phyloP scores from a whole-genome alignment of 2,888 invertebrate species.

The Drosophila lutescens region DNA sequence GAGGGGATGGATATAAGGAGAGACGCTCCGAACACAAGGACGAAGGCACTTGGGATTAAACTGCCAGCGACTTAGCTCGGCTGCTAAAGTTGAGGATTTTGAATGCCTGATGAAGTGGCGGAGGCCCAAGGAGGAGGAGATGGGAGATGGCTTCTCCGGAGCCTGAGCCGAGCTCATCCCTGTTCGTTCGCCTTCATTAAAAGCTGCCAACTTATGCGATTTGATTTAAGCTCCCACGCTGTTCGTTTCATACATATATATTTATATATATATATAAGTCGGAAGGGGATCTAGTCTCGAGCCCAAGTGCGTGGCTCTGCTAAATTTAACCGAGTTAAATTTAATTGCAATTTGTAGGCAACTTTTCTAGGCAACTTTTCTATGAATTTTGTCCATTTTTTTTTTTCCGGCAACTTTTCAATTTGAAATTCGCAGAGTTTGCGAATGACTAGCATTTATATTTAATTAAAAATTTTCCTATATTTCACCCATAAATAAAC shows the following conservation, averaged over 20 bases:
- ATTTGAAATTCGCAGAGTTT: background rate
- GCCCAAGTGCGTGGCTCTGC: constrained; percentile 12
- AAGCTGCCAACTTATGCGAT: constrained; percentile 73
- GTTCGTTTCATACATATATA: constrained; percentile 4
- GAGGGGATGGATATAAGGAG: background rate
- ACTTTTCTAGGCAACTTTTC: background rate
- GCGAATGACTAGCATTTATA: background rate
- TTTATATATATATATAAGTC: constrained; percentile 1
- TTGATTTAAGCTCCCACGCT: constrained; percentile 60
- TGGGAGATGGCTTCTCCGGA: background rate
- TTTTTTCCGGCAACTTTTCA: no score
- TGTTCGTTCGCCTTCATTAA: constrained; percentile 55
- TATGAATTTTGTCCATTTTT: background rate
- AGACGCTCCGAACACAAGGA: constrained; percentile 5
- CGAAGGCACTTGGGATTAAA: constrained; percentile 71
- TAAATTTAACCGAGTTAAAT: constrained; percentile 23
- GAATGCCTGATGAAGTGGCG: constrained; percentile 33
- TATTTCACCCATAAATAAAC: background rate
- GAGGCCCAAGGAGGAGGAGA: constrained; percentile 3
- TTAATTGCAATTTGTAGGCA: constrained; percentile 16
- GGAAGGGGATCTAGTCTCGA: constrained; percentile 3
- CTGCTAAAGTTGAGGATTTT: constrained; percentile 70
- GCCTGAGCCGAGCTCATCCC: constrained; percentile 29
- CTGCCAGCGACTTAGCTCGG: constrained; percentile 68
- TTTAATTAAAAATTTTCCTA: background rate